These are phyloP conservation scores for Hypsopygia costalis DNA, from an alignment of 2,888 invertebrate species.

Conservation along the genomic window DNA sequence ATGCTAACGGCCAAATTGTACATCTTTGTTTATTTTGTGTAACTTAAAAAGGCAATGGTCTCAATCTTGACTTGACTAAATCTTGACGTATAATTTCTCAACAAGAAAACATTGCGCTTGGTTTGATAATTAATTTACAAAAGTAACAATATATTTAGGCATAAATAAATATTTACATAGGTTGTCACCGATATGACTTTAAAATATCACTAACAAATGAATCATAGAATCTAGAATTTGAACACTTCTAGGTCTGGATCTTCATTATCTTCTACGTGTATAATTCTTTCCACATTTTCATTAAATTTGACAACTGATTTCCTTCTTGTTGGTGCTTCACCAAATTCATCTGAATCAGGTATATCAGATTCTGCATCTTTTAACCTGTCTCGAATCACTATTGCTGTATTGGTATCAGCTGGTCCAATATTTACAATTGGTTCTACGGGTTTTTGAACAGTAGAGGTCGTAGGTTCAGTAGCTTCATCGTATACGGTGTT, in stretches of 20 bases:
- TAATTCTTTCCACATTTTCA: constrained; percentile 76
- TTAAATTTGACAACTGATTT: constrained; percentile 80
- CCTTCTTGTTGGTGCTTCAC: constrained; percentile 49
- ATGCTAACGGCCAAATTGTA: no score
- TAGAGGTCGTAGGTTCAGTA: constrained; percentile 28
- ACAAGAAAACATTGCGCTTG: no score
- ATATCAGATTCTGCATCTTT: constrained; percentile 53
- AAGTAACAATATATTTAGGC: not conserved
- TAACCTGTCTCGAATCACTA: constrained; percentile 66
- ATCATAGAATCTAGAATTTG: constrained; percentile 44
- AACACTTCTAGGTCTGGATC: constrained; percentile 46
- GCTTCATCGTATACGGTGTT: constrained; percentile 43
- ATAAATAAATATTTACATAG: not conserved
- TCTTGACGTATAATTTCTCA: no score
- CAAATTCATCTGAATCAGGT: constrained; percentile 65
- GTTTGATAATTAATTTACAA: no score
- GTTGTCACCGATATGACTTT: not conserved
- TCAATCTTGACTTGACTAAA: no score
- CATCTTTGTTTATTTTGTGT: no score
- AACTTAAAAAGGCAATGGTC: no score
- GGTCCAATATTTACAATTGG: constrained; percentile 38
- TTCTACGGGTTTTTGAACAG: constrained; percentile 25
- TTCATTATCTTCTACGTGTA: constrained; percentile 66
- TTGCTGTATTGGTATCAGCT: constrained; percentile 37
- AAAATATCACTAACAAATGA: no score